Conservation (phyloP, 2,888 invertebrate genomes). For the Phalangium opilio region DNA sequence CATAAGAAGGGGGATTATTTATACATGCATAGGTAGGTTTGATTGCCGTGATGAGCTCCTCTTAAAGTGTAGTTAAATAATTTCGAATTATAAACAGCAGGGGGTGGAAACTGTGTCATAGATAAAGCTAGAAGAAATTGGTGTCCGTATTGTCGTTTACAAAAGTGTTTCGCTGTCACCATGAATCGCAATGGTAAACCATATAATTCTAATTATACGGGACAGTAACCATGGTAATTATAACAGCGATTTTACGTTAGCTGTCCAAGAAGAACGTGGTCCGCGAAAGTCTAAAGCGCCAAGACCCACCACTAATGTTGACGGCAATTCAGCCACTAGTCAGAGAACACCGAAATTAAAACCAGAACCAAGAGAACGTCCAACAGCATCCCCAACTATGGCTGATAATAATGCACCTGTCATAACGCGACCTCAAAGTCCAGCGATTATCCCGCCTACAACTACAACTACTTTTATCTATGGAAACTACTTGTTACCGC, state of each 20-base stretch:
- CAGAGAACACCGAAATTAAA: no score
- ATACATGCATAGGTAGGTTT: slow-evolving; percentile 56
- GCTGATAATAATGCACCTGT: no score
- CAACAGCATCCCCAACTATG: no score
- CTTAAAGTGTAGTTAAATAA: not conserved
- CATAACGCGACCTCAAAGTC: no score
- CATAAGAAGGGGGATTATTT: slow-evolving; percentile 52
- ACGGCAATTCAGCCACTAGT: not conserved
- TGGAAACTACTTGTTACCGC: no score
- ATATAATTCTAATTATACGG: not conserved
- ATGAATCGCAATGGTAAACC: slow-evolving; percentile 57
- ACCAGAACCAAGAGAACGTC: no score
- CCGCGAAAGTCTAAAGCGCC: slow-evolving; percentile 40
- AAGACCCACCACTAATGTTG: not conserved
- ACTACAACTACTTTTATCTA: no score
- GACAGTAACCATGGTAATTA: not conserved
- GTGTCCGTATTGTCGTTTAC: slow-evolving; percentile 69
- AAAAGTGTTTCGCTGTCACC: slow-evolving; percentile 54
- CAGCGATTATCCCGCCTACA: no score
- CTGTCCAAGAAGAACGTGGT: slow-evolving; percentile 70
- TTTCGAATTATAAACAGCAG: slow-evolving; percentile 36
- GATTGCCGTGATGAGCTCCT: not conserved
- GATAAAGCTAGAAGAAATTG: slow-evolving; percentile 71
- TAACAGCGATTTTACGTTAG: slow-evolving; percentile 33
- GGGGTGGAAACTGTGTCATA: slow-evolving; percentile 53